phyloP scores from a whole-genome alignment of 2,113 vertebrate genomes.

The Chlorodrepanis virens region DNA sequence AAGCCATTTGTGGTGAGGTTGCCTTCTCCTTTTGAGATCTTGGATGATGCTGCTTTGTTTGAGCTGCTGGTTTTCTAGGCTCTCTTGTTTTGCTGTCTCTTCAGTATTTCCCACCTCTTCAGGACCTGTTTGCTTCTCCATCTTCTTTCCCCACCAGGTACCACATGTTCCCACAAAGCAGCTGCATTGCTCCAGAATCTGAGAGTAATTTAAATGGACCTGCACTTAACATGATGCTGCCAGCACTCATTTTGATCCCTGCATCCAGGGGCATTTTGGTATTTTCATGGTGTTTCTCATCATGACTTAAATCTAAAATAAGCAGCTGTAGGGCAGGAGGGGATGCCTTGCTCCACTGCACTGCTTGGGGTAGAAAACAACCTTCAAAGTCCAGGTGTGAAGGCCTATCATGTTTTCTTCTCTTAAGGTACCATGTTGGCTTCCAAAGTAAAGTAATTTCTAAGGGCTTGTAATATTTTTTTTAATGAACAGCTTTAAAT shows the following conservation, averaged over 20 bases:
- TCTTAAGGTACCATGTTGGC: background rate
- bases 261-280: background rate
- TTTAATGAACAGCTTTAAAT: slow-evolving; percentile 53
- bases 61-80: background rate
- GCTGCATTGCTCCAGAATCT: background rate
- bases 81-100: background rate
- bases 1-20: background rate
- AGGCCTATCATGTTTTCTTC: background rate
- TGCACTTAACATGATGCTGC: background rate
- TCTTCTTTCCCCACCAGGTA: background rate
- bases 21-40: background rate
- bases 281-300: background rate
- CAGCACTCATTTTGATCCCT: background rate
- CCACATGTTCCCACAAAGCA: background rate
- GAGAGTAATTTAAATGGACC: background rate
- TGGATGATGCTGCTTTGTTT: background rate
- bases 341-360: background rate
- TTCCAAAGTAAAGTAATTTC: background rate
- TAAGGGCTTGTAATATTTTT: slow-evolving; percentile 2
- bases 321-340: background rate
- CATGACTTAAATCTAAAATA: background rate
- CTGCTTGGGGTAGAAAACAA: background rate
- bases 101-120: background rate
- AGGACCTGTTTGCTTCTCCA: background rate
- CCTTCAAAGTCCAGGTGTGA: background rate